A percentile compares a stretch with the other conserved stretches of the same genome.
These are phyloP conservation scores for Acleris sparsana DNA, from an alignment of 2,888 invertebrate genomes.

Conservation along the genomic window DNA sequence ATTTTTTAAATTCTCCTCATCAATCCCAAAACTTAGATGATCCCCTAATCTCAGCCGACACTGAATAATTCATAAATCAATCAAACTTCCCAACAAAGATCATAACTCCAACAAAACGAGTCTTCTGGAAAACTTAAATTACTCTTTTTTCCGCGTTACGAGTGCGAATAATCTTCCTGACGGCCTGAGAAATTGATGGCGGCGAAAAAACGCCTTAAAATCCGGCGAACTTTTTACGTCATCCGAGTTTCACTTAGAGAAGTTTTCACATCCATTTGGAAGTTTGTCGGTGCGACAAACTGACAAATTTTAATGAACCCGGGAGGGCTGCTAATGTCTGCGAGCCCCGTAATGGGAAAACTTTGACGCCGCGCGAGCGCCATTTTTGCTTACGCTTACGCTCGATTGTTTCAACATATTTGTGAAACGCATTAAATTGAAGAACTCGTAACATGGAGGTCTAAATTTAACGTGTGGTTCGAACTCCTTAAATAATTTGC, in stretches of 20 bases:
- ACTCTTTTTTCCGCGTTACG: slow-evolving; percentile 81
- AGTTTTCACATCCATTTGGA: slow-evolving; percentile 82
- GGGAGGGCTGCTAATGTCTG: slow-evolving; percentile 81
- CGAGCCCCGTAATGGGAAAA: slow-evolving; percentile 79
- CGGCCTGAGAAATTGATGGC: slow-evolving; percentile 82
- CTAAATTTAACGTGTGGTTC: background rate
- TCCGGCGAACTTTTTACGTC: slow-evolving; percentile 79
- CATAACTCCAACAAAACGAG: slow-evolving; percentile 79
- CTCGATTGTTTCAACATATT: slow-evolving; percentile 9
- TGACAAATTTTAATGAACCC: slow-evolving; percentile 84
- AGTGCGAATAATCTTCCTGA: slow-evolving; percentile 84
- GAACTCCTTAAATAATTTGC: too few species aligned
- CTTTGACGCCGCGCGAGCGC: slow-evolving; percentile 52
- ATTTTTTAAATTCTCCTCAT: background rate
- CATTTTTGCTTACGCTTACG: slow-evolving; percentile 25
- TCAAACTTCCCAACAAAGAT: slow-evolving; percentile 81
- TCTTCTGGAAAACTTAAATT: slow-evolving; percentile 80
- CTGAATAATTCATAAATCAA: slow-evolving; percentile 76
- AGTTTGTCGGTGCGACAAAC: slow-evolving; percentile 78
- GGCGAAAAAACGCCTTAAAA: slow-evolving; percentile 75
- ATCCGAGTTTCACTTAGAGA: slow-evolving; percentile 81
- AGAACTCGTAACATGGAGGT: slow-evolving; percentile 2
- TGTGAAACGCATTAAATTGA: background rate
- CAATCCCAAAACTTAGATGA: slow-evolving; percentile 40
- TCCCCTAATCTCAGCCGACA: slow-evolving; percentile 58